Percentiles rank a stretch among this genome's conserved stretches.
Conservation (phyloP, 2,888 invertebrate species). For the Adineta ricciae region DNA sequence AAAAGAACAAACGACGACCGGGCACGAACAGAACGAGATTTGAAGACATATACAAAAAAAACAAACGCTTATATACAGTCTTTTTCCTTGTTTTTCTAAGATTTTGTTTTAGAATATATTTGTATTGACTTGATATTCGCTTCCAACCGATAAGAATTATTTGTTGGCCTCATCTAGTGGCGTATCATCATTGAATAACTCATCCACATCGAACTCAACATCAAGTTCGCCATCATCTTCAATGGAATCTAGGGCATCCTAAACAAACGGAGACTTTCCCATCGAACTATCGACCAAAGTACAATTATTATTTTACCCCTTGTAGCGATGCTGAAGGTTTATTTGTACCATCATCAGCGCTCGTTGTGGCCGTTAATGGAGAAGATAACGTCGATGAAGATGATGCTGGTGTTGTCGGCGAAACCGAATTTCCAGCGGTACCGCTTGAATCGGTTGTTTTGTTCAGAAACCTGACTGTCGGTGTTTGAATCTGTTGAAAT, state of each 20-base stretch:
- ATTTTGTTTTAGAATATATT: neutral
- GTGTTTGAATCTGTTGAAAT: neutral
- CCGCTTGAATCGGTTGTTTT: neutral
- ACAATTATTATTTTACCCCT: neutral
- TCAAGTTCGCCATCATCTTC: neutral
- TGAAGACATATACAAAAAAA: neutral
- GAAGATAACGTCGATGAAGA: neutral
- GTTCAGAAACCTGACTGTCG: neutral
- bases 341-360: neutral
- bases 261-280: neutral
- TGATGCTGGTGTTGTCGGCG: neutral
- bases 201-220: neutral
- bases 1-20: neutral
- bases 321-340: neutral
- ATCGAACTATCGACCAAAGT: neutral
- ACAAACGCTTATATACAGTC: neutral
- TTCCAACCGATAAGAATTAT: neutral
- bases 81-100: neutral
- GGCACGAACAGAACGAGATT: neutral
- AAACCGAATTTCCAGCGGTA: neutral
- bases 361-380: neutral
- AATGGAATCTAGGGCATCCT: neutral
- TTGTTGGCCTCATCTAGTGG: neutral
- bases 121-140: neutral
- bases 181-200: neutral